A percentile compares a stretch with the other conserved stretches of the same genome.
phyloP scores from a whole-genome alignment of 2,888 invertebrate genomes.

The Marasmarcha lunaedactyla region DNA sequence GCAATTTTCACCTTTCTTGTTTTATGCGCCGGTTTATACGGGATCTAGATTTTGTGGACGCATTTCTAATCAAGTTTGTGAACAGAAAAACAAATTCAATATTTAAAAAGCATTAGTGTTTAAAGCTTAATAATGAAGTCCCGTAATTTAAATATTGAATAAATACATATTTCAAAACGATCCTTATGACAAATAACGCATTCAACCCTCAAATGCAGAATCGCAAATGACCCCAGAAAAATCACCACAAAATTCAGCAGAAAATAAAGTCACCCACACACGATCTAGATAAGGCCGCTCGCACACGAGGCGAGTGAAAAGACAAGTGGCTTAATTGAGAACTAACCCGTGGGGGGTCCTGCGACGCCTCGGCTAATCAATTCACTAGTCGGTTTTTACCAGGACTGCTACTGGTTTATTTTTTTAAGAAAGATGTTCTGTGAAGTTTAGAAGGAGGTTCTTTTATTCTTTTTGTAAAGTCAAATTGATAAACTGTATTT shows the following conservation, averaged over 20 bases:
- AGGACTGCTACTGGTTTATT: conserved; percentile 47
- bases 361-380: conserved; percentile 63
- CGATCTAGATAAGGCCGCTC: conserved; percentile 49
- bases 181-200: not conserved
- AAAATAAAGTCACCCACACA: conserved; percentile 44
- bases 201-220: not conserved
- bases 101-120: no score
- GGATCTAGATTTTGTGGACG: no score
- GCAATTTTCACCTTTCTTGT: conserved; percentile 8
- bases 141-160: no score
- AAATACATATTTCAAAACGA: no score
- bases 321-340: conserved; percentile 68
- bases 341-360: conserved; percentile 53
- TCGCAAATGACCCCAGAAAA: not conserved
- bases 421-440: conserved; percentile 32
- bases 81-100: no score
- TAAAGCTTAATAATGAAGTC: no score
- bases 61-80: no score
- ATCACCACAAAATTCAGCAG: conserved; percentile 29
- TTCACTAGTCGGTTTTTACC: conserved; percentile 53
- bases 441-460: conserved; percentile 26
- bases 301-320: conserved; percentile 51
- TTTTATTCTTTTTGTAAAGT: conserved; percentile 4
- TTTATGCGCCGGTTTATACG: conserved; percentile 9
- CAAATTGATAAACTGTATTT: no score